These are phyloP conservation scores for Druon quercuslanigerum DNA, from an alignment of 1,140 invertebrate species.

Conservation along the genomic window DNA sequence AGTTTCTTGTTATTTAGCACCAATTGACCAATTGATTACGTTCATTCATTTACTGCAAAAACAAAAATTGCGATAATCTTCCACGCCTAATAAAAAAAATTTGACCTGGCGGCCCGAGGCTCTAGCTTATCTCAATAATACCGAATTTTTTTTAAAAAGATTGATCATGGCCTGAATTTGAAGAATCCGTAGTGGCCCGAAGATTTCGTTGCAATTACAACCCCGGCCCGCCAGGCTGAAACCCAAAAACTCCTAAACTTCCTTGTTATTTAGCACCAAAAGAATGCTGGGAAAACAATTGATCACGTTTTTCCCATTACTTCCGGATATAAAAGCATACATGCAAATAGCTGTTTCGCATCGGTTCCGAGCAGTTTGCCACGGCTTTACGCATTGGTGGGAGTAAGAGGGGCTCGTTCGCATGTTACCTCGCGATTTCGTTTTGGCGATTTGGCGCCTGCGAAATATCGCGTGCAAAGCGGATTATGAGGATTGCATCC, in stretches of 20 bases:
- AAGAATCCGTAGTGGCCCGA: too few species aligned
- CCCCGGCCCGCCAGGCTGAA: too few species aligned
- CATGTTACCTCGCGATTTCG: constrained; percentile 49
- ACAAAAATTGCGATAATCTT: too few species aligned
- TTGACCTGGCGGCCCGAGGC: too few species aligned
- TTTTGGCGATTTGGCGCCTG: constrained; percentile 45
- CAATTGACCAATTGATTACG: too few species aligned
- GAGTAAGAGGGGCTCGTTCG: constrained; percentile 15
- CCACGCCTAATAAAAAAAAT: too few species aligned
- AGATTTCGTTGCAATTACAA: too few species aligned
- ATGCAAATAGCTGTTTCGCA: constrained; percentile 16
- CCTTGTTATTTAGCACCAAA: not conserved
- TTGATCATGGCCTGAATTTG: too few species aligned
- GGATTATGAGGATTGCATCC: constrained; percentile 55
- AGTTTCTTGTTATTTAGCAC: too few species aligned
- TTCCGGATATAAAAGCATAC: constrained; percentile 15
- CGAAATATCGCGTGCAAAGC: constrained; percentile 54
- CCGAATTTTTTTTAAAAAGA: too few species aligned
- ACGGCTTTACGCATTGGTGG: constrained; percentile 16
- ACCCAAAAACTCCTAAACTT: not conserved
- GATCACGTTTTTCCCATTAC: not conserved
- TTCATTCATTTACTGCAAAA: too few species aligned
- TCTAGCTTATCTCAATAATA: too few species aligned
- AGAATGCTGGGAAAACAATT: not conserved
- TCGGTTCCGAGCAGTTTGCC: constrained; percentile 24